Percentiles rank a stretch among this genome's conserved stretches.
phyloP scores from a whole-genome alignment of 2,888 invertebrate species.

The Eupithecia dodoneata region DNA sequence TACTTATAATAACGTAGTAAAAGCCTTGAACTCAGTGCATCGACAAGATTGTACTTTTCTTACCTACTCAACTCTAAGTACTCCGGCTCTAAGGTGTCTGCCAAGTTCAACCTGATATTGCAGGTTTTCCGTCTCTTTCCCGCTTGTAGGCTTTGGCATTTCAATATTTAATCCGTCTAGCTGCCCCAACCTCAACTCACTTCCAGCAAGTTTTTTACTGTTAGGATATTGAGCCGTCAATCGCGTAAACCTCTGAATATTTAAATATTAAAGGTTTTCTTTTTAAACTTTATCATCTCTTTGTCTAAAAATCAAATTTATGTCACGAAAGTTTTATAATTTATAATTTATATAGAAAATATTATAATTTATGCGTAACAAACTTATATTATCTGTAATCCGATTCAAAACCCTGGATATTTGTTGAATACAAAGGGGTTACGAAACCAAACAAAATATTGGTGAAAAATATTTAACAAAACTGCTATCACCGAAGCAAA shows the following conservation, averaged over 20 bases:
- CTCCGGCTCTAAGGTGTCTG: constrained; percentile 54
- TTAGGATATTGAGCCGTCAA: constrained; percentile 37
- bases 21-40: constrained; percentile 1
- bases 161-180: constrained; percentile 66
- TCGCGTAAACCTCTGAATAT: constrained; percentile 26
- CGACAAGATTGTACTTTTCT: constrained; percentile 17
- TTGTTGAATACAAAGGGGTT: too few relatives aligned
- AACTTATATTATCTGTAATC: background rate
- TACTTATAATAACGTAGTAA: too few relatives aligned
- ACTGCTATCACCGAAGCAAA: too few relatives aligned
- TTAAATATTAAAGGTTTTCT: constrained; percentile 17
- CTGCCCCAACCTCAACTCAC: constrained; percentile 46
- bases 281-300: constrained; percentile 26
- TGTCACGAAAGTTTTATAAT: constrained; percentile 21
- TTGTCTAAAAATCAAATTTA: background rate
- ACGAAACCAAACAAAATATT: too few relatives aligned
- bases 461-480: too few relatives aligned
- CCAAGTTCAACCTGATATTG: constrained; percentile 64
- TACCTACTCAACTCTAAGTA: constrained; percentile 1
- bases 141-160: constrained; percentile 49
- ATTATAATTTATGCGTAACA: background rate
- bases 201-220: constrained; percentile 46
- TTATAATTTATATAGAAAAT: too few relatives aligned
- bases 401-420: too few relatives aligned
- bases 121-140: constrained; percentile 50